A percentile compares a stretch with the other conserved stretches of the same genome.
These are phyloP conservation scores for Hirudo medicinalis DNA, from an alignment of 1,140 invertebrate genomes.

Conservation along the genomic window DNA sequence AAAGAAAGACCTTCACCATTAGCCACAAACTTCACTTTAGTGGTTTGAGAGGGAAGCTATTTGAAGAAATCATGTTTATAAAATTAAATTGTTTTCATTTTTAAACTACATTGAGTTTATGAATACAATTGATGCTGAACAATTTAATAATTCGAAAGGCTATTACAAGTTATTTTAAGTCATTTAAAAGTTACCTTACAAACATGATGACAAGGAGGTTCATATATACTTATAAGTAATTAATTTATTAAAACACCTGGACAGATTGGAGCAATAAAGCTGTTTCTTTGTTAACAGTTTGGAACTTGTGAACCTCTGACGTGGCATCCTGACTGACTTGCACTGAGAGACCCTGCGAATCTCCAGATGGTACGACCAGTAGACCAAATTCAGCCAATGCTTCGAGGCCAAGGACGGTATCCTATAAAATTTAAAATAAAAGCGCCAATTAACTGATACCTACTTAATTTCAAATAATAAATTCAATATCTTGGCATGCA, in stretches of 20 bases:
- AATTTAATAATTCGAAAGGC: neutral
- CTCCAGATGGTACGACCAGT: neutral
- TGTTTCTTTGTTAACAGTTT: slow-evolving; percentile 1
- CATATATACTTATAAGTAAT: neutral
- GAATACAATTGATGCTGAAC: neutral
- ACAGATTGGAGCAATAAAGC: slow-evolving; percentile 10
- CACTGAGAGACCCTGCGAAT: neutral
- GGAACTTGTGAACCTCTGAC: slow-evolving; percentile 8
- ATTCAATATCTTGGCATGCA: too few species aligned
- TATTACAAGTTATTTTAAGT: too few species aligned
- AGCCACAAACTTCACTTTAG: too few species aligned
- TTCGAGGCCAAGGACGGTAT: slow-evolving; percentile 59
- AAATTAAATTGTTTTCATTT: too few species aligned
- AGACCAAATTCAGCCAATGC: slow-evolving; percentile 48
- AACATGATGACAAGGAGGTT: too few species aligned
- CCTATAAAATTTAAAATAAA: slow-evolving; percentile 38
- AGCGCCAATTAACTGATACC: neutral
- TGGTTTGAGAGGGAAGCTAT: too few species aligned
- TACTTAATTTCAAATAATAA: too few species aligned
- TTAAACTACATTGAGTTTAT: too few species aligned
- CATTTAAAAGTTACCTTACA: too few species aligned
- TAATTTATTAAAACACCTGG: neutral
- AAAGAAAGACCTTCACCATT: too few species aligned
- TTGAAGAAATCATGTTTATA: too few species aligned
- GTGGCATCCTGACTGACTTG: neutral